Percentiles rank a stretch among this genome's conserved stretches.
Conservation (phyloP, 2,888 invertebrate species). For the Xestia c-nigrum region DNA sequence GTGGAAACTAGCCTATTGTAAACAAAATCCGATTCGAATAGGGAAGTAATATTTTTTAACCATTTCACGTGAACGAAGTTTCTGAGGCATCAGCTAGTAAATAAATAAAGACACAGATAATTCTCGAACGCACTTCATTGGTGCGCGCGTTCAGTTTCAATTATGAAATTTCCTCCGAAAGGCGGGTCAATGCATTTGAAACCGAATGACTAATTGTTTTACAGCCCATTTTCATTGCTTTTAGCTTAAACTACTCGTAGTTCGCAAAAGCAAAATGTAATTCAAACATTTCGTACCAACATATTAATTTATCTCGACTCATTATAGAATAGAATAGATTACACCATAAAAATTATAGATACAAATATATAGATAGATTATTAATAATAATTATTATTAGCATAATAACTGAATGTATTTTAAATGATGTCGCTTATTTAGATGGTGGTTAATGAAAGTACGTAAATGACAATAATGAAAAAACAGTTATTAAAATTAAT, state of each 20-base stretch:
- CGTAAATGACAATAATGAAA: neutral
- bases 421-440: conserved; percentile 19
- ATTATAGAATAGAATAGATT: too few species aligned
- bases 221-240: neutral
- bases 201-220: neutral
- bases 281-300: neutral
- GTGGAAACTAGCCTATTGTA: too few species aligned
- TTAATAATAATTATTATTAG: too few species aligned
- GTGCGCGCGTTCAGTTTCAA: neutral
- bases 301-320: conserved; percentile 4
- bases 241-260: neutral
- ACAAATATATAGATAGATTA: too few species aligned
- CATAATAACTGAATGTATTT: neutral
- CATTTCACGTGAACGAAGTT: too few species aligned
- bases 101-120: too few species aligned
- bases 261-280: neutral
- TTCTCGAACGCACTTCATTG: neutral
- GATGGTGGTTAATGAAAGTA: conserved; percentile 1
- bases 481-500: conserved; percentile 26
- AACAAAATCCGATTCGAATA: too few species aligned
- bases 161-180: neutral
- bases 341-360: too few species aligned
- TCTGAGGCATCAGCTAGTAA: too few species aligned
- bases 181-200: neutral
- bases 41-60: too few species aligned